Evolutionary conservation across 2,888 invertebrate genomes (phyloP).

Genomic region (Panzeria rudis): DNA sequence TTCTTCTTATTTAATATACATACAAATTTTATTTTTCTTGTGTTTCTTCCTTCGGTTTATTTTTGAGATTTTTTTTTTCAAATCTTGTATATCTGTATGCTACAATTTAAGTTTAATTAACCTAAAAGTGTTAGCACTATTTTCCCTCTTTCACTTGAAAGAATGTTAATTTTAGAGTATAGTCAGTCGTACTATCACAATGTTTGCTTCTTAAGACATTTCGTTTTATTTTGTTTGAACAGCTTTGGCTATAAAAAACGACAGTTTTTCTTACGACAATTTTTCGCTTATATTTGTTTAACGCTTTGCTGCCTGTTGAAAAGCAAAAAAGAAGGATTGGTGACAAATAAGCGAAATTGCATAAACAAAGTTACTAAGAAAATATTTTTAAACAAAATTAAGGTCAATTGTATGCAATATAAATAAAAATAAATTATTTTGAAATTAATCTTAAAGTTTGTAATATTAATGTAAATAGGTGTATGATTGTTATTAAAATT

Average conservation of each 20-base stretch:
- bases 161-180: conserved; percentile 56
- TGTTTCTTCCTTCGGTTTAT: neutral
- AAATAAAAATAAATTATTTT: neutral
- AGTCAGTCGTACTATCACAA: neutral
- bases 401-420: neutral
- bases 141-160: conserved; percentile 50
- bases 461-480: neutral
- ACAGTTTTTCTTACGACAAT: no score
- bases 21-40: neutral
- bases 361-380: conserved; percentile 29
- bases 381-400: conserved; percentile 6
- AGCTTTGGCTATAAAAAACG: conserved; percentile 7
- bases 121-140: conserved; percentile 62
- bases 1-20: neutral
- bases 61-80: neutral
- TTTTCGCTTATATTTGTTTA: conserved; percentile 38
- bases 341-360: conserved; percentile 36
- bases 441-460: neutral
- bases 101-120: conserved; percentile 68
- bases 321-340: neutral
- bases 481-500: conserved; percentile 20
- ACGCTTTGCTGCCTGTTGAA: conserved; percentile 16
- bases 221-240: conserved; percentile 28
- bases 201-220: conserved; percentile 3
- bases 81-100: neutral